Evolutionary conservation across 2,888 invertebrate species (phyloP).

Genomic region (Pantelozetes paolii): DNA sequence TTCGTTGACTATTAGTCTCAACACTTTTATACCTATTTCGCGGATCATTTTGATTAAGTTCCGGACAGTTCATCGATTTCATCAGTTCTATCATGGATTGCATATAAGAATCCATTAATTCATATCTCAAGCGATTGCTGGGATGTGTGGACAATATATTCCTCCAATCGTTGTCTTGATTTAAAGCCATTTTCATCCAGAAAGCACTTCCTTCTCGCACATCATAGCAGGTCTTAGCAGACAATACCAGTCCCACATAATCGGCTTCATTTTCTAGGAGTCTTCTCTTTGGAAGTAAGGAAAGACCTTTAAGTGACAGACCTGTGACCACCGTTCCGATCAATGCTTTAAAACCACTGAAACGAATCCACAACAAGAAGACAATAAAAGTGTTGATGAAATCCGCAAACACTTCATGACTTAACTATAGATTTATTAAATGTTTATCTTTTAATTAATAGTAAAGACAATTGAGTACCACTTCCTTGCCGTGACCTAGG

Average conservation of each 20-base stretch:
- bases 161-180: constrained; percentile 49
- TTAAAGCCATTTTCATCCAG: constrained; percentile 57
- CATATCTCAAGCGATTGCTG: constrained; percentile 55
- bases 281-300: constrained; percentile 59
- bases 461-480: constrained; percentile 16
- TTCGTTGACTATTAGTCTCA: no score
- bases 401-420: constrained; percentile 56
- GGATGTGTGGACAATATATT: constrained; percentile 61
- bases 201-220: constrained; percentile 59
- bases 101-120: constrained; percentile 54
- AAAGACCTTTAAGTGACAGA: background rate
- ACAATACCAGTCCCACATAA: constrained; percentile 58
- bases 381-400: constrained; percentile 55
- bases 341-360: constrained; percentile 57
- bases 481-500: constrained; percentile 56
- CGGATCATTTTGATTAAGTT: constrained; percentile 49
- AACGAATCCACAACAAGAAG: constrained; percentile 59
- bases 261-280: constrained; percentile 61
- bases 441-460: no score
- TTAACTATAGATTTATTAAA: constrained; percentile 50
- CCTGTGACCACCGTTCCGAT: constrained; percentile 48
- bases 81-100: constrained; percentile 52
- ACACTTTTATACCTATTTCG: constrained; percentile 39
- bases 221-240: constrained; percentile 59
- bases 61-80: constrained; percentile 49